A percentile compares a stretch with the other conserved stretches of the same genome.
These are phyloP conservation scores for Phylloscopus trochiloides DNA, from an alignment of 2,113 vertebrate species.

Conservation along the genomic window DNA sequence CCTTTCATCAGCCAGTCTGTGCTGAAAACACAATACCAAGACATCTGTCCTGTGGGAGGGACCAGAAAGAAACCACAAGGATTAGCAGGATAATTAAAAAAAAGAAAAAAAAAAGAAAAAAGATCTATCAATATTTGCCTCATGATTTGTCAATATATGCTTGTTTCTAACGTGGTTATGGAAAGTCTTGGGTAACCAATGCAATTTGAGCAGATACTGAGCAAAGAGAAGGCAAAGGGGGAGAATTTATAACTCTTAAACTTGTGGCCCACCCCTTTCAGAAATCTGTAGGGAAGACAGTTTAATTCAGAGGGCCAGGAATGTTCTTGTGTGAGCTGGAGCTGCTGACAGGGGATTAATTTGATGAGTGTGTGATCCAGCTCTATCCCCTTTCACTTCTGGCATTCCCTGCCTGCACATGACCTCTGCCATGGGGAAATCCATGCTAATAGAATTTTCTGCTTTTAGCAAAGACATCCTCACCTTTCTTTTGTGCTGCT, in stretches of 20 bases:
- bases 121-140: rapidly evolving
- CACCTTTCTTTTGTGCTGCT: constrained; percentile 20
- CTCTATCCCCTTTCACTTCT: not conserved
- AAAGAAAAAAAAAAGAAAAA: rapidly evolving
- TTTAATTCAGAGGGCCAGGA: not conserved
- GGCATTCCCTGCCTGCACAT: not conserved
- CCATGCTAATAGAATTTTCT: not conserved
- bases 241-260: not conserved
- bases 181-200: not conserved
- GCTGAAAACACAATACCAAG: not conserved
- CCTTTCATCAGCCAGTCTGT: not conserved
- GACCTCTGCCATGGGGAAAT: not conserved
- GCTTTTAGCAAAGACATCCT: not conserved
- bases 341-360: not conserved
- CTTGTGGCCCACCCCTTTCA: not conserved
- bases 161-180: not conserved
- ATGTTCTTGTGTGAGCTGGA: not conserved
- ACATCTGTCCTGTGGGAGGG: not conserved
- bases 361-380: not conserved
- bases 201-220: not conserved
- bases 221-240: not conserved
- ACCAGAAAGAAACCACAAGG: not conserved
- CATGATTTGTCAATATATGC: not conserved
- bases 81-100: not conserved
- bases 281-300: not conserved